phyloP scores from a whole-genome alignment of 1,140 invertebrate species.

The Drusus annulatus region DNA sequence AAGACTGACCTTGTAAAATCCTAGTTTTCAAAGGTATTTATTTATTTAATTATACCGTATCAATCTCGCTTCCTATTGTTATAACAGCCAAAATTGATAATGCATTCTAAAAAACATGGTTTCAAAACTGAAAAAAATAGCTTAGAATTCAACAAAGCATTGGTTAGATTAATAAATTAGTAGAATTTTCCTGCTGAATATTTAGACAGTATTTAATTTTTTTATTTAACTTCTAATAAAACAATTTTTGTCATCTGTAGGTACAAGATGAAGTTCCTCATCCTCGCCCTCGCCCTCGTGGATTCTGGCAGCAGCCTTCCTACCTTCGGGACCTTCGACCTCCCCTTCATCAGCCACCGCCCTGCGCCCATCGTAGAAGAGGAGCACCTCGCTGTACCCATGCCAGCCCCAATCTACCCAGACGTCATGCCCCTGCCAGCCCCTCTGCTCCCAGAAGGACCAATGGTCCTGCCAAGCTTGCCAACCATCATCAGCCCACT shows the following conservation, averaged over 20 bases:
- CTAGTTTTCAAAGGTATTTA: too few relatives aligned
- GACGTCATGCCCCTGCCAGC: neutral
- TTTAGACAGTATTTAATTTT: neutral
- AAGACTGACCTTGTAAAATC: neutral
- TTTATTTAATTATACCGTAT: too few relatives aligned
- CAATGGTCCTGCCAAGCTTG: neutral
- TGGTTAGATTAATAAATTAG: too few relatives aligned
- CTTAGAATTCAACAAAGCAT: too few relatives aligned
- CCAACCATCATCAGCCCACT: constrained; percentile 2
- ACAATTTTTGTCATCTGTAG: neutral
- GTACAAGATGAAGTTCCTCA: constrained; percentile 32
- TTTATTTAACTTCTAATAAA: neutral
- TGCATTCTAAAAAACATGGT: too few relatives aligned
- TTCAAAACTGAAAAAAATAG: too few relatives aligned
- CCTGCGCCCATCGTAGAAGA: neutral
- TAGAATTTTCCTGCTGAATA: neutral
- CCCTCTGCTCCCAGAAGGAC: neutral
- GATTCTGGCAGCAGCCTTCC: neutral
- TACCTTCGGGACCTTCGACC: neutral
- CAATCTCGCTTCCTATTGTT: too few relatives aligned
- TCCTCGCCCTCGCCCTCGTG: constrained; percentile 26
- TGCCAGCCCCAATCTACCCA: constrained; percentile 6
- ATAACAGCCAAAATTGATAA: too few relatives aligned
- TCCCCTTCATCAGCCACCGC: neutral
- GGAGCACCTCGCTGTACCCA: neutral